Evolutionary conservation across 2,888 invertebrate species (phyloP).

Genomic region (Sturmia bella): DNA sequence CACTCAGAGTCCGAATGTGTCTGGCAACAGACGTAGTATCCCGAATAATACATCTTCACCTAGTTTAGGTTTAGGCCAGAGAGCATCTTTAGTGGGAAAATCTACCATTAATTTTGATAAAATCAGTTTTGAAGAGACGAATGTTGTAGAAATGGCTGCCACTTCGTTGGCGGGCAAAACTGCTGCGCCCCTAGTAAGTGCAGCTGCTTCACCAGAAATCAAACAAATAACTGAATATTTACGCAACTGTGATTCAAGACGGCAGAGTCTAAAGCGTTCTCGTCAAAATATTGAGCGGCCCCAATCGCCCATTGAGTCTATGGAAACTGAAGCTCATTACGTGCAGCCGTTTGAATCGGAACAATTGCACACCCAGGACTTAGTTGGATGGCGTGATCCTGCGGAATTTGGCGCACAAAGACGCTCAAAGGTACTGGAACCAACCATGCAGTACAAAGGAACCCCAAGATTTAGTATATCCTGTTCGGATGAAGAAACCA

Average conservation of each 20-base stretch:
- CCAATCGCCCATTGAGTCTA: slow-evolving; percentile 56
- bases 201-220: slow-evolving; percentile 75
- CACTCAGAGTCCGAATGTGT: slow-evolving; percentile 74
- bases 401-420: slow-evolving; percentile 77
- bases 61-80: slow-evolving; percentile 66
- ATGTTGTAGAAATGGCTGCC: slow-evolving; percentile 58
- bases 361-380: slow-evolving; percentile 83
- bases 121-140: slow-evolving; percentile 79
- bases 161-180: slow-evolving; percentile 13
- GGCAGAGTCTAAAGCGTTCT: slow-evolving; percentile 76
- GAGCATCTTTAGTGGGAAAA: slow-evolving; percentile 71
- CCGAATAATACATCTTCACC: slow-evolving; percentile 24
- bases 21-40: slow-evolving; percentile 26
- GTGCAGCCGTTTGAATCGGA: slow-evolving; percentile 79
- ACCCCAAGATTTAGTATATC: slow-evolving; percentile 80
- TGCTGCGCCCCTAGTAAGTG: slow-evolving; percentile 29
- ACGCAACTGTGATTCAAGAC: slow-evolving; percentile 76
- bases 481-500: slow-evolving; percentile 76
- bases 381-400: slow-evolving; percentile 89
- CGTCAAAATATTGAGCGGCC: slow-evolving; percentile 45
- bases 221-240: slow-evolving; percentile 80
- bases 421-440: slow-evolving; percentile 70
- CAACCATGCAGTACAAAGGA: slow-evolving; percentile 76
- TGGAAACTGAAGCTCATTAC: slow-evolving; percentile 74
- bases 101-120: slow-evolving; percentile 78